A percentile compares a stretch with the other conserved stretches of the same genome.
Conservation (phyloP, 1,140 invertebrate species). For the Pseudobourletiella spinata region DNA sequence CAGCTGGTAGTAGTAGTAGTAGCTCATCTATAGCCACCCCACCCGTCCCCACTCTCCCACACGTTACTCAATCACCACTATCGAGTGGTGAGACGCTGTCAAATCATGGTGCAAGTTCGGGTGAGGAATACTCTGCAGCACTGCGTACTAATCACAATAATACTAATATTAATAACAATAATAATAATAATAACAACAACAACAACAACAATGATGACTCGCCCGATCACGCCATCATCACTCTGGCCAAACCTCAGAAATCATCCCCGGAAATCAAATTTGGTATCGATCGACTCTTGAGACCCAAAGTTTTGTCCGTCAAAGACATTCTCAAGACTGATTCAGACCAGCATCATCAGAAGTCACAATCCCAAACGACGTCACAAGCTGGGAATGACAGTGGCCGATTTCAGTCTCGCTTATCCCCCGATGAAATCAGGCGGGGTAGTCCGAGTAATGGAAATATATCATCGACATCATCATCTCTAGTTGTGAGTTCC, state of each 20-base stretch:
- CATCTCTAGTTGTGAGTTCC: no score
- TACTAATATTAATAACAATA: conserved; percentile 7
- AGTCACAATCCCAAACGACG: not conserved
- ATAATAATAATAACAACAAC: not conserved
- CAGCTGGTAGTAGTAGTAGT: not conserved
- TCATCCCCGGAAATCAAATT: conserved; percentile 33
- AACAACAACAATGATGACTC: no score
- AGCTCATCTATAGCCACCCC: no score
- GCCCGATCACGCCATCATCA: no score
- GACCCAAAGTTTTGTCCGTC: conserved; percentile 34
- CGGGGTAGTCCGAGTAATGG: no score
- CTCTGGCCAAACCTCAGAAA: not conserved
- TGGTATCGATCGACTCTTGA: conserved; percentile 34
- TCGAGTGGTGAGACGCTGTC: not conserved
- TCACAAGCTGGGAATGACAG: not conserved
- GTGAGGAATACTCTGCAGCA: not conserved
- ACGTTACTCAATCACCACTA: conserved; percentile 4
- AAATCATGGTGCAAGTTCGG: not conserved
- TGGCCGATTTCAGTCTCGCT: no score
- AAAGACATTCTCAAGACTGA: conserved; percentile 33
- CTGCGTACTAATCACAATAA: not conserved
- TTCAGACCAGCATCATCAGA: not conserved
- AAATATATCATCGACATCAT: no score
- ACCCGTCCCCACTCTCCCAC: conserved; percentile 10
- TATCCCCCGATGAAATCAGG: no score